Percentiles rank a stretch among this genome's conserved stretches.
Conservation (phyloP, 2,113 vertebrate species). For the Manacus vitellinus region DNA sequence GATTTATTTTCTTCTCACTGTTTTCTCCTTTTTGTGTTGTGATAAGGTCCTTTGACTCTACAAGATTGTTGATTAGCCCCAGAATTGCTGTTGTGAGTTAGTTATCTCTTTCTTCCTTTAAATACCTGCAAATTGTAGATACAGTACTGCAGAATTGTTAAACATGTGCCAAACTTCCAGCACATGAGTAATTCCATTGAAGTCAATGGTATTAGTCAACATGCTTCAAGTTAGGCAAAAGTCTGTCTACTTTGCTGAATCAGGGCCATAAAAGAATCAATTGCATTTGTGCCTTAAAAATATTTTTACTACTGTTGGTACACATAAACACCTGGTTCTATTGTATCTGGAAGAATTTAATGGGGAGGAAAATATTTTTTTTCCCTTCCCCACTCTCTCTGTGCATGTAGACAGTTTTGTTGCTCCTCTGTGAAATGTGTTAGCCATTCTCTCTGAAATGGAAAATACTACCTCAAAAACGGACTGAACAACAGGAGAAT, state of each 20-base stretch:
- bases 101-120: not conserved
- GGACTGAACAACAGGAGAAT: not conserved
- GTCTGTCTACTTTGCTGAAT: constrained; percentile 29
- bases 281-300: constrained; percentile 11
- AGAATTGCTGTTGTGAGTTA: not conserved
- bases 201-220: not conserved
- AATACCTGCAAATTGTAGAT: not conserved
- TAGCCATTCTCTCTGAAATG: not conserved
- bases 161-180: not conserved
- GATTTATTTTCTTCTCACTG: not conserved
- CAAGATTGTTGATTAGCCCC: not conserved
- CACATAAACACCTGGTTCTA: not conserved
- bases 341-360: constrained; percentile 23
- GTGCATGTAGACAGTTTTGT: not conserved
- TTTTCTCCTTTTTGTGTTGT: not conserved
- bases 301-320: constrained; percentile 21
- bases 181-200: not conserved
- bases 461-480: not conserved
- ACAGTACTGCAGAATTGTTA: not conserved
- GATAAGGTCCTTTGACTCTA: not conserved
- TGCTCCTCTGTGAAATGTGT: not conserved
- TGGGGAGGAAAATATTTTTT: constrained; percentile 19
- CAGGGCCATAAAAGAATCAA: constrained; percentile 3
- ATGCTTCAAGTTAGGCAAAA: not conserved
- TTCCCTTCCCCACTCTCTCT: not conserved